A percentile compares a stretch with the other conserved stretches of the same genome.
These are phyloP conservation scores for Eptesicus fuscus DNA, from an alignment of 2,113 vertebrate genomes.

Conservation along the genomic window DNA sequence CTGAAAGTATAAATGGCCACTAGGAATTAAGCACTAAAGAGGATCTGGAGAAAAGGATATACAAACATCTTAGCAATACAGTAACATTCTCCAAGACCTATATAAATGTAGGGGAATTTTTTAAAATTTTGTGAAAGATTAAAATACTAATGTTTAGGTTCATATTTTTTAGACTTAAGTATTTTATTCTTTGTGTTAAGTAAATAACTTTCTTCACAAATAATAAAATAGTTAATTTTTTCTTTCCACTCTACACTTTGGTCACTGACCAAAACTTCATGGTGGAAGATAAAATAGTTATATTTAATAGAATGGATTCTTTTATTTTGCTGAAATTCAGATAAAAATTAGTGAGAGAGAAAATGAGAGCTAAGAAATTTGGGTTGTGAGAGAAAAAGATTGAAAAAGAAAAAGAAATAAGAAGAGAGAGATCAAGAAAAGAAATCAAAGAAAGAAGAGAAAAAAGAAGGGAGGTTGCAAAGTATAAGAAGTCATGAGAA, in stretches of 20 bases:
- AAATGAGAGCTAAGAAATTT: background rate
- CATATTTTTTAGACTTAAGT: background rate
- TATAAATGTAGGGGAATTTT: background rate
- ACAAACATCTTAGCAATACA: background rate
- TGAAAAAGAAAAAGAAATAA: background rate
- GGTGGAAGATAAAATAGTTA: background rate
- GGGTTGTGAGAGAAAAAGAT: background rate
- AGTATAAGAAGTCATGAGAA: background rate
- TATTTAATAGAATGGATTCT: background rate
- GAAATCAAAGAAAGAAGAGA: background rate
- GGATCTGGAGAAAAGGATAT: background rate
- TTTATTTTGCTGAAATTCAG: background rate
- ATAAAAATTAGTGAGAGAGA: background rate
- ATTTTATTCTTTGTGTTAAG: background rate
- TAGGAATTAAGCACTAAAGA: conserved; percentile 26
- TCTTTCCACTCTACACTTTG: background rate
- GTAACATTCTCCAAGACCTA: background rate
- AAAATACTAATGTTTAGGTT: background rate
- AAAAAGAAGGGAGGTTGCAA: background rate
- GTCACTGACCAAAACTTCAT: background rate
- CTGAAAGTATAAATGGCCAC: background rate
- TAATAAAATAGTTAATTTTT: background rate
- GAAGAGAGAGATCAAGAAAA: background rate
- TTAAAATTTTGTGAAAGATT: background rate
- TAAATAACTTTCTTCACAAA: background rate